Conservation (phyloP, 2,113 vertebrate species). For the Amphiprion percula region DNA sequence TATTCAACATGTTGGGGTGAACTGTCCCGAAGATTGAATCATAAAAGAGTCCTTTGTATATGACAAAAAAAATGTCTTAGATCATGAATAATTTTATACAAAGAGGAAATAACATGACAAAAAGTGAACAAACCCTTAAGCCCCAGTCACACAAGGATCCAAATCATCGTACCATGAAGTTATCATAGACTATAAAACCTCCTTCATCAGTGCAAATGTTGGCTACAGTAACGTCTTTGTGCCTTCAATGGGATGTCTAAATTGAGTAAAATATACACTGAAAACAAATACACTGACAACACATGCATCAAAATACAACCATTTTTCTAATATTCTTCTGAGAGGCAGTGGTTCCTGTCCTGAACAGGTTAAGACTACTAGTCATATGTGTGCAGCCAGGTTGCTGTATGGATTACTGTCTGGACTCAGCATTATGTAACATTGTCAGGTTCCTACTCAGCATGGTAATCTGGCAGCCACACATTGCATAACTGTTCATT, state of each 20-base stretch:
- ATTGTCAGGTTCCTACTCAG: slow-evolving; percentile 52
- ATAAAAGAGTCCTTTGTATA: background rate
- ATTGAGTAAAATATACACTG: background rate
- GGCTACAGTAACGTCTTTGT: background rate
- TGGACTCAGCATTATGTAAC: slow-evolving; percentile 70
- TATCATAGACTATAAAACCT: too few species aligned
- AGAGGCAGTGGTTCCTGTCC: slow-evolving; percentile 6
- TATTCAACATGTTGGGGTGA: slow-evolving; percentile 42
- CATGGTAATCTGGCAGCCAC: slow-evolving; percentile 63
- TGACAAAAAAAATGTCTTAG: background rate
- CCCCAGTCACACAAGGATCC: too few species aligned
- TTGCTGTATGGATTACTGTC: slow-evolving; percentile 72
- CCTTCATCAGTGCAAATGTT: too few species aligned
- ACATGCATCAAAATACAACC: background rate
- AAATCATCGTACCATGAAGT: too few species aligned
- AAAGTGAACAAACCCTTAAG: too few species aligned
- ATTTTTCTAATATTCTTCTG: background rate
- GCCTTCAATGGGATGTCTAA: background rate
- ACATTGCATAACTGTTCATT: slow-evolving; percentile 73
- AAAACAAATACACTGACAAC: background rate
- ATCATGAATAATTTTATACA: background rate
- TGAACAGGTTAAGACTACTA: slow-evolving; percentile 20
- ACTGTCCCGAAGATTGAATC: background rate
- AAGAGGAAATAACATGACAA: too few species aligned
- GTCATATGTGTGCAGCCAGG: slow-evolving; percentile 42